phyloP scores from a whole-genome alignment of 2,113 vertebrate species.

The Progne subis region DNA sequence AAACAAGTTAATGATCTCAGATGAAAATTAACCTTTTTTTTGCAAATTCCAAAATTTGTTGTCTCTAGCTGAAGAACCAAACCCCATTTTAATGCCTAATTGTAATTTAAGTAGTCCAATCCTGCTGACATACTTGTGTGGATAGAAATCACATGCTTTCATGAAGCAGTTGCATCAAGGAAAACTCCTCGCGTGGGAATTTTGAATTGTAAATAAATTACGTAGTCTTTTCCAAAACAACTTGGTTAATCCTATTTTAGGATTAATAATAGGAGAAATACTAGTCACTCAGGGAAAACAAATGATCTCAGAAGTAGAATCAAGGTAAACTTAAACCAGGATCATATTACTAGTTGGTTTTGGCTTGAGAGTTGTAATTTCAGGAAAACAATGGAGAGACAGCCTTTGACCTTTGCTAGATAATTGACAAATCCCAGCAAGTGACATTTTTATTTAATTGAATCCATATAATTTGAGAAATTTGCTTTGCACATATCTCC shows the following conservation, averaged over 20 bases:
- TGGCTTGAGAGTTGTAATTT: background rate
- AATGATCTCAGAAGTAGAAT: background rate
- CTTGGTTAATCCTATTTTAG: background rate
- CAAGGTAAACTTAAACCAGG: background rate
- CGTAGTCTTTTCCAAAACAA: background rate
- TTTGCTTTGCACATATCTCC: background rate
- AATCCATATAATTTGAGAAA: background rate
- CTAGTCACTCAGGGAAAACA: background rate
- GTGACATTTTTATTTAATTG: conserved; percentile 9
- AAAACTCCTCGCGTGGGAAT: background rate
- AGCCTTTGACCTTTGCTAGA: background rate
- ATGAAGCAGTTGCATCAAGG: background rate
- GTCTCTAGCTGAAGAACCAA: background rate
- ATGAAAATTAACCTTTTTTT: background rate
- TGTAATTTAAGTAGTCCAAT: background rate
- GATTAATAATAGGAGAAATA: background rate
- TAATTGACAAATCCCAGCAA: conserved; percentile 16
- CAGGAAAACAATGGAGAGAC: background rate
- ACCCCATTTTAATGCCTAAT: background rate
- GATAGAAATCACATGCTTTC: background rate
- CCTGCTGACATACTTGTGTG: background rate
- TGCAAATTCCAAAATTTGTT: background rate
- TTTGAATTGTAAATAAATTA: background rate
- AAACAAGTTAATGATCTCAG: background rate
- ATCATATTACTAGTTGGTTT: background rate